Percentiles rank a stretch among this genome's conserved stretches.
These are phyloP conservation scores for Cetonia aurata DNA, from an alignment of 2,888 invertebrate genomes.

Conservation along the genomic window DNA sequence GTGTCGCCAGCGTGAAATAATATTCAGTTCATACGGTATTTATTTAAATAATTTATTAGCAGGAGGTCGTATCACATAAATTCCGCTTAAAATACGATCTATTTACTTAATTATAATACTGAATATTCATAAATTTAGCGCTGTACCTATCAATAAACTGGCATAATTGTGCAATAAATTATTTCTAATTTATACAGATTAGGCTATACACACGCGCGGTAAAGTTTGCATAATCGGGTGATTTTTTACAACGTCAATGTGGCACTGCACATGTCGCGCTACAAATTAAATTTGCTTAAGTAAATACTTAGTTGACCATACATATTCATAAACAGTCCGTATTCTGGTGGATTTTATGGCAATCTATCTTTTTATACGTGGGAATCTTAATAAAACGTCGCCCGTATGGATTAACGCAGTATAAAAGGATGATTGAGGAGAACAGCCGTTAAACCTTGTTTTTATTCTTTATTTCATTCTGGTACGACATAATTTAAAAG, in stretches of 20 bases:
- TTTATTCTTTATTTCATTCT: too few relatives aligned
- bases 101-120: constrained; percentile 30
- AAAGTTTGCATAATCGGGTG: constrained; percentile 21
- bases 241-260: constrained; percentile 9
- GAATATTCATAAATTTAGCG: constrained; percentile 35
- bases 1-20: constrained; percentile 16
- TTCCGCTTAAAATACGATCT: constrained; percentile 18
- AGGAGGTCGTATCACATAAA: constrained; percentile 18
- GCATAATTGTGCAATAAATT: constrained; percentile 32
- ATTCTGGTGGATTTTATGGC: constrained; percentile 2
- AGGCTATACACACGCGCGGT: neutral
- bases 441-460: too few relatives aligned
- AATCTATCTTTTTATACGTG: neutral
- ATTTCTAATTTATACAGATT: constrained; percentile 37
- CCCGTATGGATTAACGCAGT: too few relatives aligned
- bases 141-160: constrained; percentile 23
- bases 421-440: too few relatives aligned
- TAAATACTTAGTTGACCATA: constrained; percentile 11
- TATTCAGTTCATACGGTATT: constrained; percentile 11
- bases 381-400: too few relatives aligned
- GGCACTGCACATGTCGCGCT: constrained; percentile 24
- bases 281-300: constrained; percentile 28
- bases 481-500: too few relatives aligned
- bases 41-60: constrained; percentile 32
- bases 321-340: constrained; percentile 9